Conservation (phyloP, 1,140 invertebrate genomes). For the Dreissena polymorpha region DNA sequence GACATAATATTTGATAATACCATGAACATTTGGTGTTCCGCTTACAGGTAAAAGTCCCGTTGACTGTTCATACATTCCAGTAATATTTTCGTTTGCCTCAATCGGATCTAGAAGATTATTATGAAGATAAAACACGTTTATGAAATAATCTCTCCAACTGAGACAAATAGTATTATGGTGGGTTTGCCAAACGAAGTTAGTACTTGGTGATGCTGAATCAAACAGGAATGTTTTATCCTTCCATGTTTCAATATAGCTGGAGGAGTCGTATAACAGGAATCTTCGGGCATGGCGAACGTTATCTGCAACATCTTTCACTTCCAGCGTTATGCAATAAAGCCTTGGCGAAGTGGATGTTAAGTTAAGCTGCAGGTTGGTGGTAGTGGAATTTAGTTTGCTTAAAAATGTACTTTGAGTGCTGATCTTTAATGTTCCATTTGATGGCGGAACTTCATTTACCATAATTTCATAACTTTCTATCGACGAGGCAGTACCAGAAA, state of each 20-base stretch:
- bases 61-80: slow-evolving; percentile 58
- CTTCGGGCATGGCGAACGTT: slow-evolving; percentile 9
- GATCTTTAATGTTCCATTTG: neutral
- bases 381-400: neutral
- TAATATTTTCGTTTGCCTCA: slow-evolving; percentile 25
- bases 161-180: slow-evolving; percentile 19
- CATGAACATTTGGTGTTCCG: slow-evolving; percentile 62
- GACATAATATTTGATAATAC: slow-evolving; percentile 45
- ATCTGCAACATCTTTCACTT: slow-evolving; percentile 33
- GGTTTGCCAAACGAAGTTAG: slow-evolving; percentile 36
- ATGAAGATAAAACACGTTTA: slow-evolving; percentile 2
- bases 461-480: neutral
- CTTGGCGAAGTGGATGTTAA: neutral
- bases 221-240: neutral
- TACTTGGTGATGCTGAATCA: slow-evolving; percentile 13
- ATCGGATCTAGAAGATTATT: slow-evolving; percentile 43
- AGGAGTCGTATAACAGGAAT: slow-evolving; percentile 23
- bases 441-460: neutral
- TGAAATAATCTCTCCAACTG: slow-evolving; percentile 18
- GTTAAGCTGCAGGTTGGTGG: neutral
- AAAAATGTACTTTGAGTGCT: neutral
- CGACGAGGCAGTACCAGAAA: neutral
- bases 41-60: slow-evolving; percentile 53
- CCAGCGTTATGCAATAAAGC: slow-evolving; percentile 18
- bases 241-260: neutral